phyloP scores from a whole-genome alignment of 2,888 invertebrate species.

The Herminia tarsipennalis region DNA sequence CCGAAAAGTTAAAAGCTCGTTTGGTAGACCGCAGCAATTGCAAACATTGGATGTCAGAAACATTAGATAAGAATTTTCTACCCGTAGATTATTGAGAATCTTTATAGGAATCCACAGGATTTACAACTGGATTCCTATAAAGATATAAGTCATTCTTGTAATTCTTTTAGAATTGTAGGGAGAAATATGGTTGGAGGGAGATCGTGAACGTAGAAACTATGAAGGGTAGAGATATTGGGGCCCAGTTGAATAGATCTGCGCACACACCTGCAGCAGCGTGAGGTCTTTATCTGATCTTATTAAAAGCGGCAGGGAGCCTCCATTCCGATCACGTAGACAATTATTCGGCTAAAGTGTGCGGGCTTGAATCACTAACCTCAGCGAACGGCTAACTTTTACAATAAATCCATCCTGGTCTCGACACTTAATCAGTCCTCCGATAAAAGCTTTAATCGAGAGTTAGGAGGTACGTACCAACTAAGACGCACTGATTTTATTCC shows the following conservation, averaged over 20 bases:
- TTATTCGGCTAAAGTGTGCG: constrained; percentile 84
- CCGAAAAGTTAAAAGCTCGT: too few species aligned
- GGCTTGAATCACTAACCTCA: constrained; percentile 84
- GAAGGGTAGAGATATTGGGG: constrained; percentile 21
- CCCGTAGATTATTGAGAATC: too few species aligned
- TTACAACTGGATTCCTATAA: too few species aligned
- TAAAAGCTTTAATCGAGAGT: constrained; percentile 84
- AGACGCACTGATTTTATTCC: constrained; percentile 67
- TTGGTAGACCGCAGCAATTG: too few species aligned
- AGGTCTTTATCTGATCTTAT: constrained; percentile 81
- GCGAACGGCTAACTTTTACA: constrained; percentile 84
- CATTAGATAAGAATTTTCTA: too few species aligned
- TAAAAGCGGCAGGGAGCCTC: constrained; percentile 72
- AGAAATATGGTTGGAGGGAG: constrained; percentile 9
- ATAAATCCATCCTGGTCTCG: constrained; percentile 84
- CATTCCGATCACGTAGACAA: constrained; percentile 85
- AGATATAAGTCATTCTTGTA: too few species aligned
- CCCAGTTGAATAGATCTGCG: constrained; percentile 42
- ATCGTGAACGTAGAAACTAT: constrained; percentile 10
- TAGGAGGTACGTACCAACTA: constrained; percentile 67
- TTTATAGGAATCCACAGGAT: too few species aligned
- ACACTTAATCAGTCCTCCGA: constrained; percentile 84
- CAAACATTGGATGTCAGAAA: too few species aligned
- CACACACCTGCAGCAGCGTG: constrained; percentile 60
- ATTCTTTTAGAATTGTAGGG: constrained; percentile 1